Evolutionary conservation across 2,888 invertebrate genomes (phyloP), one percentile per base, ranked within the genome.

Genomic region (Phyllotreta striolata): DNA sequence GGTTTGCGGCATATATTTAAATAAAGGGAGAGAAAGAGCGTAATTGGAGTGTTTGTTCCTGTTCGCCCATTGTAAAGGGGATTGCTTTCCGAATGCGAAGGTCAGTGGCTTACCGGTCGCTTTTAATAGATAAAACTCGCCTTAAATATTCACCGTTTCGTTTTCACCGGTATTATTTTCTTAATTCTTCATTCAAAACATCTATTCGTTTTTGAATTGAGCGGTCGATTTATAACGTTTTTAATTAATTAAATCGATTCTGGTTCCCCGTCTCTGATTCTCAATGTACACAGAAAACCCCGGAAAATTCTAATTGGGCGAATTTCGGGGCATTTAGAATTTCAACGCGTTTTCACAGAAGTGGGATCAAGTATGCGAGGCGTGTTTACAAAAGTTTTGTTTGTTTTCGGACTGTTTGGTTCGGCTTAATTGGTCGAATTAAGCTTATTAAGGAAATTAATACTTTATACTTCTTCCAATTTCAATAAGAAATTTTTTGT

Each of bases 31-130:
- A 66, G 64, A 67, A 67, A 71, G 57, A 49, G 35, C 55, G 41
- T 71, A 71, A 71, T 71, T 71, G 70, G 71, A 70, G 69, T 70
- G 71, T 64, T 71, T 71, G 71, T 71, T 70, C 64, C 68, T 64
- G 62, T 66, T 44, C n/a, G 59, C 39, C 43, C 59, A 24, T 58
- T 49, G 58, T 58, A 39, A 55, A 24, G 35, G 57, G 49, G 58
- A 49, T 49, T 58, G 44, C 51, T 59, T 51, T 34, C n/a, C 51
- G 35, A 49, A 49, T 49, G 37, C 49, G 49, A 10, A n/a, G n/a
- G 12, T 6, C 49, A 49, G 49, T 35, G 49, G 49, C 49, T 34
- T 14, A 12, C 35, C 3, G n/a, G 9, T n/a, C n/a, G n/a, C n/a
- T 24, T 24, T 24, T 24, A 24, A 24, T 24, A 24, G 4, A 24